Conservation (phyloP, 2,797 vertebrate genomes). For the Vultur gryphus region DNA sequence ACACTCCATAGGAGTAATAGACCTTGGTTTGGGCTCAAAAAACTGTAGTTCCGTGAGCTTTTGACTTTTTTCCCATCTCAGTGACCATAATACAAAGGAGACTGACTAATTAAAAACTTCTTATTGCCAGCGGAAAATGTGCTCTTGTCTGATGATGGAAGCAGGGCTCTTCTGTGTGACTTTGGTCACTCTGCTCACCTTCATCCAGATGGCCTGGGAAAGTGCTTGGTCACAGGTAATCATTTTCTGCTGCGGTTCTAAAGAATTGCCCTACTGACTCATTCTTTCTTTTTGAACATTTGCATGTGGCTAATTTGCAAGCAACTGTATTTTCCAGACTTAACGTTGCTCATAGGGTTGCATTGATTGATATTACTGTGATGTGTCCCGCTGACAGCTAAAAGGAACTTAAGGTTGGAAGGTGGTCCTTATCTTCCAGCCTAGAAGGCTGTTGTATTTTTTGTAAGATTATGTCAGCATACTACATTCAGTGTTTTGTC, state of each 20-base stretch:
- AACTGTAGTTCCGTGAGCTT: not conserved
- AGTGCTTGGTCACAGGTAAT: slow-evolving; percentile 83
- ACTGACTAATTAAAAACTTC: not conserved
- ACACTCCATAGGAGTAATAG: not conserved
- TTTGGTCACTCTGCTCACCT: slow-evolving; percentile 91
- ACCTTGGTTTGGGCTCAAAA: not conserved
- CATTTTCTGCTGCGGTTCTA: not conserved
- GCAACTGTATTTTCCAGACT: not conserved
- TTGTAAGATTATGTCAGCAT: not conserved
- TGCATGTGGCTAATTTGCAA: not conserved
- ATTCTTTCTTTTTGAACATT: not conserved
- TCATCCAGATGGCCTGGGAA: slow-evolving; percentile 77
- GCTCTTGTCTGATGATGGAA: slow-evolving; percentile 87
- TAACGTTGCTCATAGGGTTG: not conserved
- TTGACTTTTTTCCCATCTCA: not conserved
- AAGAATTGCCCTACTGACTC: not conserved
- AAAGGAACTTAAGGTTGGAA: not conserved
- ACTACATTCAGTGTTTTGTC: not conserved
- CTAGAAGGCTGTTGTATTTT: not conserved
- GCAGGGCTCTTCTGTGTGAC: slow-evolving; percentile 88
- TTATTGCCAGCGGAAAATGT: slow-evolving; percentile 89
- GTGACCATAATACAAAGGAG: not conserved
- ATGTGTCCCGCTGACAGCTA: not conserved
- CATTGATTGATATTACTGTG: not conserved
- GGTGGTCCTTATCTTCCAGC: not conserved